Evolutionary conservation across 2,113 vertebrate genomes (phyloP), one percentile per base, ranked within the genome.

Genomic region (Scomber colias): DNA sequence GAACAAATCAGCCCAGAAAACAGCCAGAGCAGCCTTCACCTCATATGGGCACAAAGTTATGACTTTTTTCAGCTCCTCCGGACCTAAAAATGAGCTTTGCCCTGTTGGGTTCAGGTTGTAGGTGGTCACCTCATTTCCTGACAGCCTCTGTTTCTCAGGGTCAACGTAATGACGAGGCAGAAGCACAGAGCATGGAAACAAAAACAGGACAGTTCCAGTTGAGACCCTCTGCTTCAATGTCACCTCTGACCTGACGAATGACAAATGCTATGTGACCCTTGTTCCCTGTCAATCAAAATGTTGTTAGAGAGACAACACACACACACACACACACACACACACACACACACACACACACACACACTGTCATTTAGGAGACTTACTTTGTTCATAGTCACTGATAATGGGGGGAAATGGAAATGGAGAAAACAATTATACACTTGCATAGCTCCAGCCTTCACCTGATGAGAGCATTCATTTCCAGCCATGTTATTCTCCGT

Each of bases 361-460:
- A n/a, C n/a, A n/a, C n/a, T 79, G 89, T 89, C 83, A 64, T 87
- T 76, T 84, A 74, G 50, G 48, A 71, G 71, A 24, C 62, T 84
- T 77, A 84, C 88, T 85, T 81, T 83, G 82, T 79, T 88, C 79
- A 51, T 75, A 75, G 77, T 77, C 64, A 15, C 71, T 83, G 79
- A 87, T 87, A 80, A 93, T 85, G 65, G 85, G 49, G 59, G 78
- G 35, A 73, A 90, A 93, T 90, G 87, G 87, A 90, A 92, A 92
- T 85, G 90, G 82, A 87, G 85, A 94, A 94, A 94, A 93, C 93
- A 93, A 94, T 95, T 94, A 92, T 90, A 83, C 81, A 88, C 83
- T 86, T 87, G 92, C 92, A 75, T 90, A 91, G 84, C 77, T 92
- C 81, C 89, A 87, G 74, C 79, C 68, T 49, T 74, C 82, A 92